Conservation (phyloP, 1,140 invertebrate genomes). For the Drosophila oshimai region DNA sequence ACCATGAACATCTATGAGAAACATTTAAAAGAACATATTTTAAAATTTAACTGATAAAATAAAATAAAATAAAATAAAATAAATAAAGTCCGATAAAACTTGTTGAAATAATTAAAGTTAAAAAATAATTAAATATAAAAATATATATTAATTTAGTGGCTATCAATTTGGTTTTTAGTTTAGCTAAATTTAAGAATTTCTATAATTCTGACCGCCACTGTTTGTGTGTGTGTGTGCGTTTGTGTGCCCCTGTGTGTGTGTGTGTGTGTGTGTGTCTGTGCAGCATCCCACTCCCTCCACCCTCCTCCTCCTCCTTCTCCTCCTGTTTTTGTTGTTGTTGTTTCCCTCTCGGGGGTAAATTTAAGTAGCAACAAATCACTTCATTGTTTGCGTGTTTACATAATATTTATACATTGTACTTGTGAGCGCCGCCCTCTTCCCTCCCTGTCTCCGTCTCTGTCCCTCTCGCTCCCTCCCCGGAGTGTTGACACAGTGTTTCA, state of each 20-base stretch:
- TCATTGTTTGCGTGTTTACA: slow-evolving; percentile 80
- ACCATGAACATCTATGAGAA: no score
- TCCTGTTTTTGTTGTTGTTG: slow-evolving; percentile 25
- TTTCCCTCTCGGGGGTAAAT: slow-evolving; percentile 62
- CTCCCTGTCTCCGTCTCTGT: background rate
- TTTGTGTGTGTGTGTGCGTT: background rate
- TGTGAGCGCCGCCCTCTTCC: background rate
- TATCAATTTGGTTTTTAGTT: no score
- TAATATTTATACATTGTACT: slow-evolving; percentile 77
- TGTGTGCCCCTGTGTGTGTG: background rate
- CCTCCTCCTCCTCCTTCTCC: background rate
- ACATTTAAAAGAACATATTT: no score
- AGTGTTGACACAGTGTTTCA: slow-evolving; percentile 58
- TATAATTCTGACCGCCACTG: background rate
- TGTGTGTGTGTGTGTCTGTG: slow-evolving; percentile 15
- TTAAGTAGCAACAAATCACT: slow-evolving; percentile 81
- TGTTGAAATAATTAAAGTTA: no score
- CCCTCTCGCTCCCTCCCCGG: background rate
- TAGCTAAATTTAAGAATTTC: background rate
- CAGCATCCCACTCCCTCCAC: slow-evolving; percentile 18
- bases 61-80: no score
- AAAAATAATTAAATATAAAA: no score
- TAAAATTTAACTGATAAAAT: no score
- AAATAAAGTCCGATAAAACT: no score
- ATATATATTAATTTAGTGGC: no score